Evolutionary conservation across 1,140 invertebrate genomes (phyloP).

Genomic region (Thalassaphorura encarpata): DNA sequence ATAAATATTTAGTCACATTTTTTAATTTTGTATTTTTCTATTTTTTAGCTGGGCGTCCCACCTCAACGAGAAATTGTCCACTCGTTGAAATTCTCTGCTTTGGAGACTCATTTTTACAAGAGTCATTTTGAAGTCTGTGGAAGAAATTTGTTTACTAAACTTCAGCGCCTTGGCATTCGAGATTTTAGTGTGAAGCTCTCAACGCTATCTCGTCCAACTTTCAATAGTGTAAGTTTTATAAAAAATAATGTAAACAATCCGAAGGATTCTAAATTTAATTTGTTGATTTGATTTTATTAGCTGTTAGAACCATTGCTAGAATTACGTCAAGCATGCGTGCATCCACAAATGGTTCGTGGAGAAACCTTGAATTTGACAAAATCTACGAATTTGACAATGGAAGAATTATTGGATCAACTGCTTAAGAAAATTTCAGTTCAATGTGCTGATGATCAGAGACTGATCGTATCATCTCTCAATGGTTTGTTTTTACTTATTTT

Average conservation of each 20-base stretch:
- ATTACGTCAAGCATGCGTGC: constrained; percentile 59
- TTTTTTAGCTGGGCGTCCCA: constrained; percentile 41
- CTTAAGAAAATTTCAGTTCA: constrained; percentile 53
- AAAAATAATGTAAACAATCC: neutral
- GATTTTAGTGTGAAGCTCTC: constrained; percentile 37
- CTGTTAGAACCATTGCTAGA: constrained; percentile 53
- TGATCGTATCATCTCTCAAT: constrained; percentile 53
- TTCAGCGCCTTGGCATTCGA: constrained; percentile 31
- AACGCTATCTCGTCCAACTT: constrained; percentile 39
- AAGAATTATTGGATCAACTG: constrained; percentile 54
- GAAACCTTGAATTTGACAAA: constrained; percentile 48
- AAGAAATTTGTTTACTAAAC: constrained; percentile 35
- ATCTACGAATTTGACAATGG: constrained; percentile 53
- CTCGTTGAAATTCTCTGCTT: constrained; percentile 48
- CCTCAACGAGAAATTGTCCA: constrained; percentile 41
- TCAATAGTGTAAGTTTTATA: constrained; percentile 36
- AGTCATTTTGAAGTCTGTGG: constrained; percentile 41
- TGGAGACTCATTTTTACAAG: constrained; percentile 51
- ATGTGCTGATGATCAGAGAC: constrained; percentile 54
- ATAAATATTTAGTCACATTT: constrained; percentile 8
- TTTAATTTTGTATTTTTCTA: constrained; percentile 21
- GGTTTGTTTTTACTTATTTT: constrained; percentile 36
- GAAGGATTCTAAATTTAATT: neutral
- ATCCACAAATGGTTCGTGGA: constrained; percentile 55
- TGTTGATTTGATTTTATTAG: constrained; percentile 1